These are phyloP conservation scores for Pelodiscus sinensis DNA, from an alignment of 2,113 vertebrate species.

Conservation along the genomic window DNA sequence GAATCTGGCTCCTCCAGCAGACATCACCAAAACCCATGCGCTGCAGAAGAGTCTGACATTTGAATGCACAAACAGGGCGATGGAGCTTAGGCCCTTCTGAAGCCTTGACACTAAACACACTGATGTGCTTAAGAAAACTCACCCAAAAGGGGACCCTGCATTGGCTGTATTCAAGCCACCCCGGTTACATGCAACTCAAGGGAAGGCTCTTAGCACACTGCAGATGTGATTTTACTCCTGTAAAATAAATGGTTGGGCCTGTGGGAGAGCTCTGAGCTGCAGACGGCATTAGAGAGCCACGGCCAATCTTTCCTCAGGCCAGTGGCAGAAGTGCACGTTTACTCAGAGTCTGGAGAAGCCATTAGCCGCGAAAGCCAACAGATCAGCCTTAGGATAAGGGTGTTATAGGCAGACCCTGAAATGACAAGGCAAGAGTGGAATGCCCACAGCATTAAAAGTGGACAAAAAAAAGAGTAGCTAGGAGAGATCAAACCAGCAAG, in stretches of 20 bases:
- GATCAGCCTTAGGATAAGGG: slow-evolving; percentile 50
- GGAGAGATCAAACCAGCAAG: background rate
- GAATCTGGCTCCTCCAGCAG: background rate
- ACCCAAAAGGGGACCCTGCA: accelerated
- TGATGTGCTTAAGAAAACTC: background rate
- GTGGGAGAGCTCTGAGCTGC: background rate
- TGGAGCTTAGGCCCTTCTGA: accelerated
- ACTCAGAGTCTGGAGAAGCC: slow-evolving; percentile 8
- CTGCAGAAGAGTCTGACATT: accelerated
- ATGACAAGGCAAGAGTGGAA: background rate
- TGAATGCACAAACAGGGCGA: background rate
- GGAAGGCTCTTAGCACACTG: background rate
- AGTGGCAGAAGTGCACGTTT: background rate
- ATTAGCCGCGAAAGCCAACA: slow-evolving; percentile 21
- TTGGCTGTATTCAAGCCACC: accelerated
- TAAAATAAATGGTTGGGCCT: background rate
- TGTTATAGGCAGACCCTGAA: slow-evolving; percentile 33
- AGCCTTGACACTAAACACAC: background rate
- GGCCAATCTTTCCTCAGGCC: slow-evolving; percentile 29
- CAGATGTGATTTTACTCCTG: slow-evolving; percentile 11
- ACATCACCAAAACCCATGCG: accelerated
- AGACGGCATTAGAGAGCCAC: background rate
- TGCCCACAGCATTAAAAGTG: background rate
- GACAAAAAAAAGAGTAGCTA: background rate
- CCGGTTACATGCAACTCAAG: background rate